Evolutionary conservation across 2,888 invertebrate genomes (phyloP), one percentile per base, ranked within the genome.

Genomic region (Cerceris rybyensis): DNA sequence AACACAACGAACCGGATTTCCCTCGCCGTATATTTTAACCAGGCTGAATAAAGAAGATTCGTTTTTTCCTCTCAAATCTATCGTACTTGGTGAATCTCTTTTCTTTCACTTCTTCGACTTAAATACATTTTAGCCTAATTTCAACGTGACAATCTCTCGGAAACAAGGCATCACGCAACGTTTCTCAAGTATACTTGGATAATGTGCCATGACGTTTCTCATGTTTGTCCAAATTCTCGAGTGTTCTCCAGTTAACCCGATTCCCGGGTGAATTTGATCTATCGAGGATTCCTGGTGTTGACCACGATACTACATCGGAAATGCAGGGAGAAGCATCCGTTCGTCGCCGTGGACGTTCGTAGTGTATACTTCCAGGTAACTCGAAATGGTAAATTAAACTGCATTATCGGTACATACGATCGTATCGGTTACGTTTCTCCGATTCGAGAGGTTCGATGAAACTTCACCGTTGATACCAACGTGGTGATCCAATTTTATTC

Each of bases 401-500:
- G 72, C 60, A 83, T 85, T 85, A 85, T 85, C 85, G 74, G 72
- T 52, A 58, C 57, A 52, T 9, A 46, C 64, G 46, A 39, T 49
- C 75, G 71, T 83, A 83, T 84, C 83, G 70, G 72, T 46, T 17
- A 42, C 57, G 61, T 52, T 65, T 46, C 81, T 49, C 57, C 70
- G 65, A n/a, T 41, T 43, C 77, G 43, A 66, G 73, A 70, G 60
- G 75, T 70, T 61, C 67, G 70, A 65, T 72, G 43, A 58, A 70
- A 81, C 60, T 81, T 84, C 84, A 80, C 74, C 77, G 81, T 82
- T 82, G 82, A 79, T 78, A 28, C 70, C 77, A 50, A 59, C 72
- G 42, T 60, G 52, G 41, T 59, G 61, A 73, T 69, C 77, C 70
- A 67, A 73, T 69, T 71, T 73, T 58, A 66, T 70, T 59, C 70